Evolutionary conservation across 2,888 invertebrate species (phyloP).

Genomic region (Masnerella sp.): DNA sequence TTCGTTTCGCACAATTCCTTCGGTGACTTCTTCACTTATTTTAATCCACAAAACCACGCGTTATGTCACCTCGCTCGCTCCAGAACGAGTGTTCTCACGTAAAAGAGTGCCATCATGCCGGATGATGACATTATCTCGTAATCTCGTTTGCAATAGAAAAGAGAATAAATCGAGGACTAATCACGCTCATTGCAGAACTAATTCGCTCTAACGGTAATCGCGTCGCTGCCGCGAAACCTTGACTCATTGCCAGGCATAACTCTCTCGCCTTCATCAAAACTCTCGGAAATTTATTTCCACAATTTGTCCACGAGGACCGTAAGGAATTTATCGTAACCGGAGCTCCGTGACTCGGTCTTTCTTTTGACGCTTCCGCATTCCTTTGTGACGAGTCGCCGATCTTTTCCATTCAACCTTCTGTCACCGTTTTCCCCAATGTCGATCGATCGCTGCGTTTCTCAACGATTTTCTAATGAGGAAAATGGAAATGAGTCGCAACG

Average conservation of each 20-base stretch:
- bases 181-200: constrained; percentile 54
- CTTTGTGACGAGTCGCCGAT: constrained; percentile 26
- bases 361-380: constrained; percentile 58
- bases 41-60: too few relatives aligned
- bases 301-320: constrained; percentile 69
- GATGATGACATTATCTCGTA: constrained; percentile 50
- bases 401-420: constrained; percentile 27
- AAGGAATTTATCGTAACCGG: constrained; percentile 71
- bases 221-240: constrained; percentile 42
- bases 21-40: too few relatives aligned
- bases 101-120: too few relatives aligned
- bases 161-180: constrained; percentile 40
- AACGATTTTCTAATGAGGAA: not conserved
- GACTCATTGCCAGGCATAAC: constrained; percentile 54
- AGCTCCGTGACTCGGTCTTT: constrained; percentile 54
- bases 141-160: constrained; percentile 44
- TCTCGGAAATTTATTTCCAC: constrained; percentile 60
- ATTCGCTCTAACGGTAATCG: constrained; percentile 54
- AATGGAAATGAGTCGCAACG: too few relatives aligned
- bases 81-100: too few relatives aligned
- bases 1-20: too few relatives aligned
- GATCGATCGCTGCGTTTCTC: not conserved
- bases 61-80: too few relatives aligned
- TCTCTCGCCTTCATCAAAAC: constrained; percentile 48
- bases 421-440: constrained; percentile 10